Evolutionary conservation across 2,888 invertebrate genomes (phyloP).

Genomic region (Crocallis elinguaria): DNA sequence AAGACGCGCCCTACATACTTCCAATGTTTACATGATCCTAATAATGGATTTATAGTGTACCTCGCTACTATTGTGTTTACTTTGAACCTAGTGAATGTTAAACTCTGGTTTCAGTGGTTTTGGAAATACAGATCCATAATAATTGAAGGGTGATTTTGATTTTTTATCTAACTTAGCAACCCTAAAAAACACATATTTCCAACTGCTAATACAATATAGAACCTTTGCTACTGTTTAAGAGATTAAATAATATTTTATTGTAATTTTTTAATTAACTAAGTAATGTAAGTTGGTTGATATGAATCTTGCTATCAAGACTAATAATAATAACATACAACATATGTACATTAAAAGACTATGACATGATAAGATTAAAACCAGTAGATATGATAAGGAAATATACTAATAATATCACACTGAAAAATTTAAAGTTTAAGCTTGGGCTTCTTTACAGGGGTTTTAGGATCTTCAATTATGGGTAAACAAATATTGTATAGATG

Average conservation of each 20-base stretch:
- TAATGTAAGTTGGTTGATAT: neutral
- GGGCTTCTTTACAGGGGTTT: no score
- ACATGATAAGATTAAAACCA: slow-evolving; percentile 10
- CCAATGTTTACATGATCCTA: slow-evolving; percentile 45
- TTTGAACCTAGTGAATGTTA: no score
- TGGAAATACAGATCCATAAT: no score
- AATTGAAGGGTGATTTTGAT: no score
- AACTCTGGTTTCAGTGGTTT: no score
- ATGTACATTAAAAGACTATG: slow-evolving; percentile 7
- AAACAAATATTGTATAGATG: no score
- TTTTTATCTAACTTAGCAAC: no score
- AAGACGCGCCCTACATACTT: slow-evolving; percentile 59
- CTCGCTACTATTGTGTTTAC: slow-evolving; percentile 10
- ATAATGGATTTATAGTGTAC: slow-evolving; percentile 12
- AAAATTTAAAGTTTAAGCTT: neutral
- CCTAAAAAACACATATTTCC: no score
- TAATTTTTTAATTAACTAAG: neutral
- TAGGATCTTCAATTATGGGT: no score
- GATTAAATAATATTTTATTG: neutral
- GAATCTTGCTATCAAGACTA: neutral
- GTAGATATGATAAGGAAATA: neutral
- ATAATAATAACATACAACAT: neutral
- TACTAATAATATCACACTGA: neutral
- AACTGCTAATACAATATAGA: no score
- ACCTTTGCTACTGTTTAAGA: no score